phyloP scores from a whole-genome alignment of 2,113 vertebrate genomes.

The Empidonax traillii region DNA sequence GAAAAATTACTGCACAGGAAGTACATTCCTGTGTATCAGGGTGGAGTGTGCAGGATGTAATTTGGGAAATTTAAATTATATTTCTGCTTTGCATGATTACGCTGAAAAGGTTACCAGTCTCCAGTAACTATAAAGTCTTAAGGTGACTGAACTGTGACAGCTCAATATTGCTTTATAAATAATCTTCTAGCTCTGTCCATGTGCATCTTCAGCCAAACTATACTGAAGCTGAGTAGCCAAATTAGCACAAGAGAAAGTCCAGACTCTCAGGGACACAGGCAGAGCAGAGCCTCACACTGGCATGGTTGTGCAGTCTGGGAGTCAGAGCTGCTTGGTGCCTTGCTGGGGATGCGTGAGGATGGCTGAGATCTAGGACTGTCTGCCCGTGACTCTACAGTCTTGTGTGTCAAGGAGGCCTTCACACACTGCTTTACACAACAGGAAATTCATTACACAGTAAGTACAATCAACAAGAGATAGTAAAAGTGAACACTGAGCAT shows the following conservation, averaged over 20 bases:
- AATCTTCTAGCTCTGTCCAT: neutral
- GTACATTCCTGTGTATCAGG: neutral
- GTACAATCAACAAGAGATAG: neutral
- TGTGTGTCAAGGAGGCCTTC: neutral
- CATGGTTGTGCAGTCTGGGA: neutral
- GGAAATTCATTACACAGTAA: neutral
- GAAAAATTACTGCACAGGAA: neutral
- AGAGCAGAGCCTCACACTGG: neutral
- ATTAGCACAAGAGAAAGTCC: neutral
- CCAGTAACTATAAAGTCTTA: neutral
- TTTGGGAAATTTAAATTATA: neutral
- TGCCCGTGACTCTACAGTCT: neutral
- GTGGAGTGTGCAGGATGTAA: neutral
- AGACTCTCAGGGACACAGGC: neutral
- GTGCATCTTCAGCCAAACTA: neutral
- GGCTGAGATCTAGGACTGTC: neutral
- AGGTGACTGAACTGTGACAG: neutral
- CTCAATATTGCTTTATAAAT: neutral
- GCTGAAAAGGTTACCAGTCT: neutral
- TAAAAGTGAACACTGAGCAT: neutral
- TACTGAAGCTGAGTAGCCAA: neutral
- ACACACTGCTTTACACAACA: fast-evolving
- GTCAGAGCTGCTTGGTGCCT: neutral
- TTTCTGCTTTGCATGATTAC: neutral
- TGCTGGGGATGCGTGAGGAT: neutral